A percentile compares a stretch with the other conserved stretches of the same genome.
Conservation (phyloP, 30 jellyfish, hydroid and myxozoan species). For the Turritopsis rubra region DNA sequence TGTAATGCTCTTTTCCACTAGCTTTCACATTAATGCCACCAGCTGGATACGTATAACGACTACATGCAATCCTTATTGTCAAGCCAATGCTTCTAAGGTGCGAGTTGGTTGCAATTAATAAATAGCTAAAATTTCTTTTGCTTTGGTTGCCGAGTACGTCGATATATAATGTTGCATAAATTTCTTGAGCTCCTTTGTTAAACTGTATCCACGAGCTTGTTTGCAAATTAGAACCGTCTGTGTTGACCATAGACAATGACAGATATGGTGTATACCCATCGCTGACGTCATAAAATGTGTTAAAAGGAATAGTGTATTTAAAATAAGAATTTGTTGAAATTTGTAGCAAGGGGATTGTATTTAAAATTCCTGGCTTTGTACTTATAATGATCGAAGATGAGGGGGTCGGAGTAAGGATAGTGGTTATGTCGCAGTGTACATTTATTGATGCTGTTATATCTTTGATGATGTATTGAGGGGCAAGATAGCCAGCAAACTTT, state of each 20-base stretch:
- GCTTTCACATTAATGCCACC: neutral
- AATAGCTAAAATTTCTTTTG: neutral
- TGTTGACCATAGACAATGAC: constrained; percentile 33
- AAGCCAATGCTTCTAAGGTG: neutral
- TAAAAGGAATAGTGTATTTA: constrained; percentile 44
- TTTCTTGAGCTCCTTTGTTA: constrained; percentile 38
- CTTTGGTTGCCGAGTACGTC: neutral
- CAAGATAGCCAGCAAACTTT: constrained; percentile 28
- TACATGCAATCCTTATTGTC: neutral
- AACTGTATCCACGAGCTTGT: constrained; percentile 72
- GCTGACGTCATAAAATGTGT: constrained; percentile 49
- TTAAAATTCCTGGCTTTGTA: constrained; percentile 33
- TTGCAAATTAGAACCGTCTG: constrained; percentile 31
- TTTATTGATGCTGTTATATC: constrained; percentile 31
- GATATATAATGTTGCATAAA: constrained; percentile 32
- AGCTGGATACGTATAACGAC: neutral
- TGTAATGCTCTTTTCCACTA: constrained; percentile 5
- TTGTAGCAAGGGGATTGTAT: constrained; percentile 36
- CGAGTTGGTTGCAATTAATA: constrained; percentile 14
- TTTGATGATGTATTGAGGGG: constrained; percentile 59
- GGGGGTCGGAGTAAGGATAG: constrained; percentile 19
- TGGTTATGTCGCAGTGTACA: constrained; percentile 28
- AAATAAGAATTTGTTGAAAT: constrained; percentile 33
- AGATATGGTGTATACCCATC: constrained; percentile 68
- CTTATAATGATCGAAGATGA: constrained; percentile 25